Percentiles rank a stretch among this genome's conserved stretches.
phyloP scores from a whole-genome alignment of 2,888 invertebrate genomes.

The Trachelus tabidus region DNA sequence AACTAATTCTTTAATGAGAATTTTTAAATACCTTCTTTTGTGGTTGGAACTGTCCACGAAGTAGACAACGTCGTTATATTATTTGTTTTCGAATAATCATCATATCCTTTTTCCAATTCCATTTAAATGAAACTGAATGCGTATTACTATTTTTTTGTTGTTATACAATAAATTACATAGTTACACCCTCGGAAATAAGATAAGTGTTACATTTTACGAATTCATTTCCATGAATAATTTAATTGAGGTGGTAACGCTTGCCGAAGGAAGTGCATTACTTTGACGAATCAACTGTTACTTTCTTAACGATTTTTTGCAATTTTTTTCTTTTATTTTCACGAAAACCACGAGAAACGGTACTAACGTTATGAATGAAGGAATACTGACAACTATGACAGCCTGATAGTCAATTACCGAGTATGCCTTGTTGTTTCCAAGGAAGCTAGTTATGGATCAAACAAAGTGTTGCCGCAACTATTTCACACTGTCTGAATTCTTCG shows the following conservation, averaged over 20 bases:
- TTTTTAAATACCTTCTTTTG: constrained; percentile 25
- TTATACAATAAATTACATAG: background rate
- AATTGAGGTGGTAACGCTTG: no score
- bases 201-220: no score
- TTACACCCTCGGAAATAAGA: background rate
- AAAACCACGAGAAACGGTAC: background rate
- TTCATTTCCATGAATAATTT: no score
- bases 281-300: constrained; percentile 8
- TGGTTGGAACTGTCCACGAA: constrained; percentile 20
- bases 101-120: constrained; percentile 29
- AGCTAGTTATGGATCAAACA: constrained; percentile 34
- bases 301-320: constrained; percentile 12
- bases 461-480: background rate
- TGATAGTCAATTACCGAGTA: constrained; percentile 23
- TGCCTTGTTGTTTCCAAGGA: constrained; percentile 31
- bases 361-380: background rate
- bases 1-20: constrained; percentile 1
- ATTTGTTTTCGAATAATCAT: constrained; percentile 21
- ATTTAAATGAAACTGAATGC: constrained; percentile 31
- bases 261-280: background rate
- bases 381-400: background rate
- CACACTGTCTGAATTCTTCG: no score
- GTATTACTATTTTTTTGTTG: constrained; percentile 10
- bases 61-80: constrained; percentile 14
- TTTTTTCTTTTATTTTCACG: background rate